Evolutionary conservation across 2,113 vertebrate genomes (phyloP).

Genomic region (Oncorhynchus gorbuscha): DNA sequence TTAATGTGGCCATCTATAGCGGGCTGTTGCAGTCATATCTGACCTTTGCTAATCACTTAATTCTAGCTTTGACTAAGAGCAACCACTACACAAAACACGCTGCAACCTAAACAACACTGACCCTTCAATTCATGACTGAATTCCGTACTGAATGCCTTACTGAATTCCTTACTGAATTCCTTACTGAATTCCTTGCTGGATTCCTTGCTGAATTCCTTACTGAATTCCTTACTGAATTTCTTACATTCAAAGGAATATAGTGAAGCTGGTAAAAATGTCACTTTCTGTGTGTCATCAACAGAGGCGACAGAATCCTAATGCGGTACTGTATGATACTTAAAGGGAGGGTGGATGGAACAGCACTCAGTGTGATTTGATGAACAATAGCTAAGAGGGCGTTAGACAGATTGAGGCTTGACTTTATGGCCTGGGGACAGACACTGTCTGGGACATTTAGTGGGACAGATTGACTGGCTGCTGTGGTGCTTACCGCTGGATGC

Average conservation of each 20-base stretch:
- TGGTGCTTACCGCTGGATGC: neutral
- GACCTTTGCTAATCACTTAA: neutral
- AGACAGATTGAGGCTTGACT: constrained; percentile 12
- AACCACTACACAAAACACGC: neutral
- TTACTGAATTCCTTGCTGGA: no score
- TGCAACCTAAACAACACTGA: neutral
- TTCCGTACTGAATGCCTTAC: neutral
- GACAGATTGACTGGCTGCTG: neutral
- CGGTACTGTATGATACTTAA: neutral
- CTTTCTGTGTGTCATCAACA: neutral
- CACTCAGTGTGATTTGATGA: constrained; percentile 1
- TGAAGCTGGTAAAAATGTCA: neutral
- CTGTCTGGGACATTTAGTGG: neutral
- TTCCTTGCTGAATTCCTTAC: neutral
- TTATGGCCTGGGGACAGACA: constrained; percentile 15
- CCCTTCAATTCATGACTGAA: neutral
- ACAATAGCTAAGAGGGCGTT: neutral
- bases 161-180: no score
- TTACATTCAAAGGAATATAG: neutral
- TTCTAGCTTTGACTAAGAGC: neutral
- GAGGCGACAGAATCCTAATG: neutral
- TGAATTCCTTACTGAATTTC: no score
- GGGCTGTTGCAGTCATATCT: neutral
- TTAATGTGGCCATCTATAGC: neutral
- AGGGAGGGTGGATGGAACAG: neutral